Percentiles rank a stretch among this genome's conserved stretches.
phyloP scores from a whole-genome alignment of 2,888 invertebrate genomes.

The Drosophila helvetica region DNA sequence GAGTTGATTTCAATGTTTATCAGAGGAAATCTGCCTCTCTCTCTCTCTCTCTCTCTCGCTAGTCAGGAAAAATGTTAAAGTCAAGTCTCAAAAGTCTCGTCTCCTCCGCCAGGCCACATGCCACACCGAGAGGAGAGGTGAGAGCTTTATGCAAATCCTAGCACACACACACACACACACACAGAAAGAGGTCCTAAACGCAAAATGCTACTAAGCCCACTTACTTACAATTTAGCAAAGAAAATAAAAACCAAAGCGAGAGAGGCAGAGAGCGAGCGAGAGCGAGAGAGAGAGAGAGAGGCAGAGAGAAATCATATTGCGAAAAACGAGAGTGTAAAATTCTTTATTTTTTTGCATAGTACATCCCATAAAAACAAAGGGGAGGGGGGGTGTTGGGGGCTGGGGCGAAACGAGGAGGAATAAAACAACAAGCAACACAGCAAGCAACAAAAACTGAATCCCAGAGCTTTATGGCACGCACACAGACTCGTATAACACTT shows the following conservation, averaged over 20 bases:
- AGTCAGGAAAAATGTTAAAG: slow-evolving; percentile 59
- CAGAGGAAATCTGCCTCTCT: slow-evolving; percentile 48
- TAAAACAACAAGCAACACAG: slow-evolving; percentile 33
- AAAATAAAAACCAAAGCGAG: slow-evolving; percentile 35
- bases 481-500: slow-evolving; percentile 51
- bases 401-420: slow-evolving; percentile 45
- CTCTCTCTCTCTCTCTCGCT: not conserved
- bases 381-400: not conserved
- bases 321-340: slow-evolving; percentile 77
- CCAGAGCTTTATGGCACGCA: slow-evolving; percentile 73
- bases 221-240: slow-evolving; percentile 76
- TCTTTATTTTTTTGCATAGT: slow-evolving; percentile 65
- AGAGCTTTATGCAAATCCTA: slow-evolving; percentile 73
- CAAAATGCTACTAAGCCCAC: slow-evolving; percentile 77
- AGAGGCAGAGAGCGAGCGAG: slow-evolving; percentile 41
- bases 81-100: slow-evolving; percentile 46
- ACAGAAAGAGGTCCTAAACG: slow-evolving; percentile 55
- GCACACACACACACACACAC: slow-evolving; percentile 20
- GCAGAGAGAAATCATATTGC: slow-evolving; percentile 53
- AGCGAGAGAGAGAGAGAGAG: slow-evolving; percentile 44
- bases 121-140: slow-evolving; percentile 42
- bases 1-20: slow-evolving; percentile 56
- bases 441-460: slow-evolving; percentile 45
- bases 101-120: slow-evolving; percentile 19
- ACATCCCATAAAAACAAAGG: not conserved